These are phyloP conservation scores for Ceyx cyanopectus DNA, from an alignment of 2,113 vertebrate genomes.

Conservation along the genomic window DNA sequence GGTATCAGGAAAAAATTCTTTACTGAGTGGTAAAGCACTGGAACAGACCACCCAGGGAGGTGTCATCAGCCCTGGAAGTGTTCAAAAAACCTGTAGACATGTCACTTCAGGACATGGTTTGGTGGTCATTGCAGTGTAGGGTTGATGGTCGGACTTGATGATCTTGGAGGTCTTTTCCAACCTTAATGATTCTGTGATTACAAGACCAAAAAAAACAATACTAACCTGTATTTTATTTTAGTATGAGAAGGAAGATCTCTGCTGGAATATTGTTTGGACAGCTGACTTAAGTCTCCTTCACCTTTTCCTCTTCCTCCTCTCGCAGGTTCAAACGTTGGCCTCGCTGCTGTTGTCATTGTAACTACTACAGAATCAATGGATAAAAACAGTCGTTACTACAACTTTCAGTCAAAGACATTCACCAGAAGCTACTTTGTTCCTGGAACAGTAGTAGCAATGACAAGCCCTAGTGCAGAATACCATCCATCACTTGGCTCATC, in stretches of 20 bases:
- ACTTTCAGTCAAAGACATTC: not conserved
- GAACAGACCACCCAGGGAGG: no score
- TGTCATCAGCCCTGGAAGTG: no score
- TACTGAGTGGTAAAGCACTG: no score
- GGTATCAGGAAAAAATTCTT: no score
- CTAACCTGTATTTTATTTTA: constrained; percentile 96
- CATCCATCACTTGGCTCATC: not conserved
- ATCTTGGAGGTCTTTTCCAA: no score
- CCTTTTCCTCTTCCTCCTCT: constrained; percentile 97
- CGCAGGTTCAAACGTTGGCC: constrained; percentile 97
- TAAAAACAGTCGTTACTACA: not conserved
- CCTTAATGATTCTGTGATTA: no score
- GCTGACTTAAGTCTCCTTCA: constrained; percentile 94
- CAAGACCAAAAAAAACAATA: not conserved
- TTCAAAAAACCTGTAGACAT: no score
- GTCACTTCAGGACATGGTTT: no score
- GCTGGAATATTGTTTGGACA: constrained; percentile 97
- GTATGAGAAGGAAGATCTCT: constrained; percentile 97
- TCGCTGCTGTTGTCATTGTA: constrained; percentile 96
- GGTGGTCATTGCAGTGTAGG: no score
- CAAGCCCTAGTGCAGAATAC: not conserved
- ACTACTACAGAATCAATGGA: not conserved
- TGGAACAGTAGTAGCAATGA: not conserved
- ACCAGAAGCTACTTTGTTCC: not conserved
- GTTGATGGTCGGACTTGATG: no score